Conservation (phyloP, 2,888 invertebrate species). For the Rhyacophila evoluta region DNA sequence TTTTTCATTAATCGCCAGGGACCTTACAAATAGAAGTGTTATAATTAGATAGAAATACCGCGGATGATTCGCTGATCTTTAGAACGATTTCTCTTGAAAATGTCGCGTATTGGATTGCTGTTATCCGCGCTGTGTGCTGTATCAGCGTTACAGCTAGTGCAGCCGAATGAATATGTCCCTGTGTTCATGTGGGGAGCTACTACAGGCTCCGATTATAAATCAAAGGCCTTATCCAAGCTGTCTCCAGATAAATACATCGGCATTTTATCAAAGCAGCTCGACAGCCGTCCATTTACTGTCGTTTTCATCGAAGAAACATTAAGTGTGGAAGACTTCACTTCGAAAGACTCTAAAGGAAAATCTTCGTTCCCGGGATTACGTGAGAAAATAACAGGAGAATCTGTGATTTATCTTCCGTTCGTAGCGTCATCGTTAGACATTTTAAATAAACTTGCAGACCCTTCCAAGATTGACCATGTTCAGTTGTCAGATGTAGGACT, state of each 20-base stretch:
- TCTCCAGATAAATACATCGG: constrained; percentile 61
- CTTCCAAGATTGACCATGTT: constrained; percentile 61
- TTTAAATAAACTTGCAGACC: constrained; percentile 67
- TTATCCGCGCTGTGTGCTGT: not conserved
- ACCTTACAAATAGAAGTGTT: not conserved
- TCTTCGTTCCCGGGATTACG: constrained; percentile 63
- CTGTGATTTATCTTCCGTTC: constrained; percentile 71
- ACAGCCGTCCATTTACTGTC: constrained; percentile 63
- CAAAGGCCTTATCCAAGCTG: constrained; percentile 61
- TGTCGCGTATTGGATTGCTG: constrained; percentile 4
- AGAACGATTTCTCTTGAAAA: not conserved
- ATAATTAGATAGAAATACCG: not conserved
- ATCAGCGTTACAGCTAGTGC: constrained; percentile 17
- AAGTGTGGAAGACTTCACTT: constrained; percentile 72
- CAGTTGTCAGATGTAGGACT: constrained; percentile 63
- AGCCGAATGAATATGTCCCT: constrained; percentile 65
- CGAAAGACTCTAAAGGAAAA: constrained; percentile 64
- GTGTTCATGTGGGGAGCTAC: constrained; percentile 72
- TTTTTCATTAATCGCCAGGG: not conserved
- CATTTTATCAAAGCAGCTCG: constrained; percentile 61
- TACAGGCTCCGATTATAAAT: constrained; percentile 57
- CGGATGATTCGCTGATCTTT: constrained; percentile 8
- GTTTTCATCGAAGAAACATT: constrained; percentile 70
- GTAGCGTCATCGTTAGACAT: constrained; percentile 73
- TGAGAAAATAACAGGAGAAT: constrained; percentile 58